Percentiles rank a stretch among this genome's conserved stretches.
phyloP scores from a whole-genome alignment of 64 coral and sea anemone genomes.

The Montipora sp. region DNA sequence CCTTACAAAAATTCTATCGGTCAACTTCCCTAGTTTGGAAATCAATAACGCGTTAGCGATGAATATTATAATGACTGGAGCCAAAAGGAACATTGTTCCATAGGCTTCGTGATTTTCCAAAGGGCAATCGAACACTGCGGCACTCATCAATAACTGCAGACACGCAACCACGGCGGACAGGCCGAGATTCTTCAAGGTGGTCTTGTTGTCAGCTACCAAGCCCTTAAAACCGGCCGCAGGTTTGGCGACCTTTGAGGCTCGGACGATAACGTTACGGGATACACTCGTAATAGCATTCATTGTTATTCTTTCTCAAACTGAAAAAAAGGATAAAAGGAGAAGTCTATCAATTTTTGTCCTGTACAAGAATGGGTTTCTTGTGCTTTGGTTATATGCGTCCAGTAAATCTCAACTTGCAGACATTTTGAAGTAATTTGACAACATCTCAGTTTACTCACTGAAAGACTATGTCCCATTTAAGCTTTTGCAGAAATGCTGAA shows the following conservation, averaged over 20 bases:
- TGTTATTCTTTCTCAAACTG: not conserved
- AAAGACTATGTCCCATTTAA: too few relatives aligned
- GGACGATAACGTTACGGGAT: not conserved
- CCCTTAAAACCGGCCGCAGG: not conserved
- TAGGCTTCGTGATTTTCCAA: not conserved
- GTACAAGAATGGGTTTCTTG: too few relatives aligned
- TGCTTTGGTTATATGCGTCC: too few relatives aligned
- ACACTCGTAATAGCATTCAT: not conserved
- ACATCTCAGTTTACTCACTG: too few relatives aligned
- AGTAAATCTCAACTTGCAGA: too few relatives aligned
- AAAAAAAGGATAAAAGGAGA: not conserved
- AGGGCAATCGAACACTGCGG: constrained; percentile 1
- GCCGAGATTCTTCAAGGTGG: constrained; percentile 20
- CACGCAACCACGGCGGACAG: not conserved
- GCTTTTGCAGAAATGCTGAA: too few relatives aligned
- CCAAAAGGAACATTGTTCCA: not conserved
- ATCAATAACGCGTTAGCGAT: not conserved
- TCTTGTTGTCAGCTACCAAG: not conserved
- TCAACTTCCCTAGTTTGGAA: not conserved
- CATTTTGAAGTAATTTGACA: too few relatives aligned
- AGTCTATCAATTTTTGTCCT: not conserved
- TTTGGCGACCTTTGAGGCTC: not conserved
- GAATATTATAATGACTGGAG: not conserved
- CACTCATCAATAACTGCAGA: not conserved
- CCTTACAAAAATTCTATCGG: not conserved